Evolutionary conservation across 2,888 invertebrate species (phyloP).

Genomic region (Neuroscelio doddi): DNA sequence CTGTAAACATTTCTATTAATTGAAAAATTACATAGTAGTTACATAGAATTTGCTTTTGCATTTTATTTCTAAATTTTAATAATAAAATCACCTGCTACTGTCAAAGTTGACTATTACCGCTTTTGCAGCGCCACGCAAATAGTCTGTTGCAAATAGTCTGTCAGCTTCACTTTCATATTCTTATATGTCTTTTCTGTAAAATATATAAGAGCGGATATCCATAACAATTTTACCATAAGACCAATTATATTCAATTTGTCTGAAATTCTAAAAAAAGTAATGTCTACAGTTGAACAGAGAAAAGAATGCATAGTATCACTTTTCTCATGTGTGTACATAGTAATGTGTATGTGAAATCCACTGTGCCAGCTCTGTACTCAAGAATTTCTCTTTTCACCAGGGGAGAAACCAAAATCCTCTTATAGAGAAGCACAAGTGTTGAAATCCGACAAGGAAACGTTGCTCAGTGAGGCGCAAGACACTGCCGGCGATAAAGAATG

Average conservation of each 20-base stretch:
- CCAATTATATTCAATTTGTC: slow-evolving; percentile 44
- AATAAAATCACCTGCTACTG: too few relatives aligned
- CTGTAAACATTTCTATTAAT: too few relatives aligned
- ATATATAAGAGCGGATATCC: slow-evolving; percentile 22
- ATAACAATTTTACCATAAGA: slow-evolving; percentile 33
- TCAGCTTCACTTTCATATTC: too few relatives aligned
- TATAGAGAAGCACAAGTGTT: slow-evolving; percentile 30
- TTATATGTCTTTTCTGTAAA: too few relatives aligned
- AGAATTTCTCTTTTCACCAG: slow-evolving; percentile 32
- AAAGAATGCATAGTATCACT: slow-evolving; percentile 16
- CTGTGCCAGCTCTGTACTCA: slow-evolving; percentile 8
- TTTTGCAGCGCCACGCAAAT: too few relatives aligned
- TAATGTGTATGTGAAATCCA: slow-evolving; percentile 29
- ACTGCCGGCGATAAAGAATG: slow-evolving; percentile 25
- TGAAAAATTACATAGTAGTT: too few relatives aligned
- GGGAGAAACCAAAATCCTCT: slow-evolving; percentile 43
- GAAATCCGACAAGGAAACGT: slow-evolving; percentile 30
- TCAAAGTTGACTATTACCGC: too few relatives aligned
- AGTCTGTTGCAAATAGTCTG: too few relatives aligned
- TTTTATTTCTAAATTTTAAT: too few relatives aligned
- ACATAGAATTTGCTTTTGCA: too few relatives aligned
- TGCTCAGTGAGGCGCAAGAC: slow-evolving; percentile 14
- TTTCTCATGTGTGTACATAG: not conserved
- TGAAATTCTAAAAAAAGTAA: slow-evolving; percentile 23
- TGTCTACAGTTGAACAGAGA: slow-evolving; percentile 10